A percentile compares a stretch with the other conserved stretches of the same genome.
These are phyloP conservation scores for Scelioninae gen. 2 DNA, from an alignment of 2,888 invertebrate species.

Conservation along the genomic window DNA sequence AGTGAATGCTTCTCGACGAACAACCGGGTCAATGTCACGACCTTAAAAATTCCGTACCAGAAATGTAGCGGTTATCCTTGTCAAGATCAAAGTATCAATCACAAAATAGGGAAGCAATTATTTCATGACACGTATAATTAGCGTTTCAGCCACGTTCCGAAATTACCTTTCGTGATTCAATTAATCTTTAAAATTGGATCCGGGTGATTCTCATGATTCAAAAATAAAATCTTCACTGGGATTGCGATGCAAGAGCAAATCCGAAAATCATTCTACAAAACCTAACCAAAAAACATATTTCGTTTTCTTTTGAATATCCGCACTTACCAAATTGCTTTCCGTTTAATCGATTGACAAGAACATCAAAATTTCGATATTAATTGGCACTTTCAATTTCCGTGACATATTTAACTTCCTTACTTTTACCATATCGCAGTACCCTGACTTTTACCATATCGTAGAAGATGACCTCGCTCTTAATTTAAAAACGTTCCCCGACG, in stretches of 20 bases:
- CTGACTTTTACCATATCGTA: constrained; percentile 44
- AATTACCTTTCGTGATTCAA: background rate
- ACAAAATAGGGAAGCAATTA: constrained; percentile 49
- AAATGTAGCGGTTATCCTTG: constrained; percentile 69
- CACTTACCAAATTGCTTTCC: no score
- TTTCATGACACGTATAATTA: constrained; percentile 1
- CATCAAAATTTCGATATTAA: no score
- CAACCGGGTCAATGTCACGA: constrained; percentile 72
- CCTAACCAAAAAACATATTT: no score
- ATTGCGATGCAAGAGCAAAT: no score
- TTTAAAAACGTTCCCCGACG: constrained; percentile 57
- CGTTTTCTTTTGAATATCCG: no score
- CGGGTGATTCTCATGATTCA: no score
- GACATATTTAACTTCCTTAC: background rate
- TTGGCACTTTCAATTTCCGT: no score
- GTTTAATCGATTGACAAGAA: no score
- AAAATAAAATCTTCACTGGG: no score
- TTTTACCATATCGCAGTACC: constrained; percentile 21
- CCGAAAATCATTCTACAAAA: no score
- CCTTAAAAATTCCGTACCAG: constrained; percentile 64
- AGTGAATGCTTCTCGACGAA: constrained; percentile 59
- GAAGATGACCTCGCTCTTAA: constrained; percentile 63
- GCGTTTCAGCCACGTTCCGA: background rate
- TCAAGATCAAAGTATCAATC: constrained; percentile 52
- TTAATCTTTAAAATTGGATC: background rate